Percentiles rank a stretch among this genome's conserved stretches.
These are phyloP conservation scores for Takifugu rubripes DNA, from an alignment of 2,797 vertebrate species.

Conservation along the genomic window DNA sequence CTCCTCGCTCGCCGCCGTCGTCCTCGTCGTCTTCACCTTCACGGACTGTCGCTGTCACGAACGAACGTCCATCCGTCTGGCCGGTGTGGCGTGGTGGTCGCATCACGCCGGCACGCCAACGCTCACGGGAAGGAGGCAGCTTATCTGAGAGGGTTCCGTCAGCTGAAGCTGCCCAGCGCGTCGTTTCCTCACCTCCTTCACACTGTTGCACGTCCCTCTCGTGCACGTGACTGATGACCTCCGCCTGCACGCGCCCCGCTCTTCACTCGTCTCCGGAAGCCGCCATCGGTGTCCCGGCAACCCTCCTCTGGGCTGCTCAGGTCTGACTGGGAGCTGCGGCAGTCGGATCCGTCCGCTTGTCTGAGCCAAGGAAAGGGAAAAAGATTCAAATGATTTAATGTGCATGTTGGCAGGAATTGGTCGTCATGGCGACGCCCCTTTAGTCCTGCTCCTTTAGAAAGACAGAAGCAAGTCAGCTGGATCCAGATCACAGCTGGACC, in stretches of 20 bases:
- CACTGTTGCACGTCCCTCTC: constrained; percentile 33
- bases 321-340: too few species aligned
- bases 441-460: too few species aligned
- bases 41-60: constrained; percentile 41
- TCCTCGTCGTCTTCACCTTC: constrained; percentile 19
- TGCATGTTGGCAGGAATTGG: too few species aligned
- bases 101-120: constrained; percentile 24
- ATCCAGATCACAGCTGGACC: too few species aligned
- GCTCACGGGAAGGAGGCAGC: constrained; percentile 16
- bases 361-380: too few species aligned
- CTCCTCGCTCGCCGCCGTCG: constrained; percentile 3
- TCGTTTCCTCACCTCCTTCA: constrained; percentile 5
- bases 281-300: too few species aligned
- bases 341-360: too few species aligned
- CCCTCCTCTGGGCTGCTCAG: too few species aligned
- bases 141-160: constrained; percentile 1
- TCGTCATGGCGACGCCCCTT: too few species aligned
- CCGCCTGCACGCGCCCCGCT: constrained; percentile 2
- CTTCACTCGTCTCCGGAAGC: not conserved
- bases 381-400: too few species aligned
- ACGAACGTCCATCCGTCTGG: constrained; percentile 40
- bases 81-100: constrained; percentile 10
- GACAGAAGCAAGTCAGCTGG: too few species aligned
- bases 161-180: constrained; percentile 14
- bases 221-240: constrained; percentile 13